Evolutionary conservation across 2,888 invertebrate genomes (phyloP).

Genomic region (Spicauda simplicius): DNA sequence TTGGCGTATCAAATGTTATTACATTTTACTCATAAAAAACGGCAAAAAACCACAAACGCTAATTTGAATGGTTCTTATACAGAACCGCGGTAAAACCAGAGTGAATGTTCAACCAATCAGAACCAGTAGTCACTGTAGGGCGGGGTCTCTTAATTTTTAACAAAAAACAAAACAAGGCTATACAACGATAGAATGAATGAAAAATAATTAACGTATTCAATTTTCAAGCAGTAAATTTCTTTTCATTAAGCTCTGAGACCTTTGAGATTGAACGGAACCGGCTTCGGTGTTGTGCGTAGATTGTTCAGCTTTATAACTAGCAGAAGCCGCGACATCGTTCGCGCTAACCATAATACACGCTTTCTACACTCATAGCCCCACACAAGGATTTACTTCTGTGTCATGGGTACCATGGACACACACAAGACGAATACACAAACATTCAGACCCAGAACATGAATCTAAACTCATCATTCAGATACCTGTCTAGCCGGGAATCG

Average conservation of each 20-base stretch:
- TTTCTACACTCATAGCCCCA: no score
- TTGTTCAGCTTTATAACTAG: slow-evolving; percentile 13
- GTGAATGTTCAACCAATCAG: slow-evolving; percentile 71
- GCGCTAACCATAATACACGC: no score
- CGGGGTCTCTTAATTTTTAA: slow-evolving; percentile 70
- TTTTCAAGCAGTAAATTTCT: slow-evolving; percentile 47
- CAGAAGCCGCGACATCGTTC: no score
- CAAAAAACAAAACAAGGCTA: slow-evolving; percentile 66
- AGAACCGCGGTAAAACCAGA: slow-evolving; percentile 71
- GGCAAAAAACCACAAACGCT: slow-evolving; percentile 44
- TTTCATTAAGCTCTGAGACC: slow-evolving; percentile 38
- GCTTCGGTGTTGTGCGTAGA: slow-evolving; percentile 16
- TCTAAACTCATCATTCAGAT: no score
- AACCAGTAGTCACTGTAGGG: slow-evolving; percentile 61
- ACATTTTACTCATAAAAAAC: slow-evolving; percentile 11
- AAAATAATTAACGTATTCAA: slow-evolving; percentile 71
- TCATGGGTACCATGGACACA: no score
- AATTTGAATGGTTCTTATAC: slow-evolving; percentile 61
- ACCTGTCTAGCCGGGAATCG: no score
- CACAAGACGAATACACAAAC: no score
- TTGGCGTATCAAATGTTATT: slow-evolving; percentile 1
- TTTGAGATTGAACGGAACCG: slow-evolving; percentile 25
- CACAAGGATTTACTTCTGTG: no score
- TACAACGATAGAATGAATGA: slow-evolving; percentile 62
- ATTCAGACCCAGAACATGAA: no score